phyloP scores from a whole-genome alignment of 2,888 invertebrate genomes.

The Tetragonisca angustula region DNA sequence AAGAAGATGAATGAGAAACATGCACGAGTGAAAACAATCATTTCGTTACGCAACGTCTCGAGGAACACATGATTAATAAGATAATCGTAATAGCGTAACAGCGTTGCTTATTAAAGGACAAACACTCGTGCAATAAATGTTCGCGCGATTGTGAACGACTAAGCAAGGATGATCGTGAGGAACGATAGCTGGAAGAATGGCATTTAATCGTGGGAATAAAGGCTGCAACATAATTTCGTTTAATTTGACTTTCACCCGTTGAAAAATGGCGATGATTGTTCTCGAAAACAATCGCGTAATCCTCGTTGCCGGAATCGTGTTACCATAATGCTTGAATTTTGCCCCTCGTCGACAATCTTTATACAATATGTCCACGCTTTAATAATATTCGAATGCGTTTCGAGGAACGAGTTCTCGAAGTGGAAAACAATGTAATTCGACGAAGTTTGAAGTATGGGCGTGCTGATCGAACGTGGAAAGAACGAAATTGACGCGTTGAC shows the following conservation, averaged over 20 bases:
- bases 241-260: constrained; percentile 14
- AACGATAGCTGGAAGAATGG: constrained; percentile 10
- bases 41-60: background rate
- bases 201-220: constrained; percentile 17
- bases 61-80: background rate
- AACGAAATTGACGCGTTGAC: background rate
- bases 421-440: background rate
- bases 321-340: background rate
- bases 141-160: background rate
- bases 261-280: background rate
- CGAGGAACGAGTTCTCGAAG: too few species aligned
- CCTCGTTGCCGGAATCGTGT: too few species aligned
- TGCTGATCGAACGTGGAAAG: background rate
- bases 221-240: constrained; percentile 5
- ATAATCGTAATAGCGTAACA: background rate
- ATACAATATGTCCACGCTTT: background rate
- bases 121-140: background rate
- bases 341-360: background rate
- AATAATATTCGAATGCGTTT: accelerated
- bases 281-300: background rate
- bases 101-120: background rate
- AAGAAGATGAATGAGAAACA: background rate
- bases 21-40: background rate
- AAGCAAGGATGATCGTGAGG: constrained; percentile 8
- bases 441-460: background rate